Evolutionary conservation across 2,888 invertebrate species (phyloP).

Genomic region (Acanthosepion lycidas): DNA sequence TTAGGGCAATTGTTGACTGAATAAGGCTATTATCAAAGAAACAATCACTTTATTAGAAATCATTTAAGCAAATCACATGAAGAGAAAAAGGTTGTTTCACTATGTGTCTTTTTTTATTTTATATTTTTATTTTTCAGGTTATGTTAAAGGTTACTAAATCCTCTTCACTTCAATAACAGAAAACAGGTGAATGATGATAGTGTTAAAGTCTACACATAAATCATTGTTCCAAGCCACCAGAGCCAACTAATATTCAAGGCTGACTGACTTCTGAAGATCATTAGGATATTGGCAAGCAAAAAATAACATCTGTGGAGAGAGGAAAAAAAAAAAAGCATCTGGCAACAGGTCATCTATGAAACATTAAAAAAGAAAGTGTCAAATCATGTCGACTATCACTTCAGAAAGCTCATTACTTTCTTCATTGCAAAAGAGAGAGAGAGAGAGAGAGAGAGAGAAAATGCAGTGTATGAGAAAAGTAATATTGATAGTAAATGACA

Average conservation of each 20-base stretch:
- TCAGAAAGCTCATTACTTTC: background rate
- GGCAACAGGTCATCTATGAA: background rate
- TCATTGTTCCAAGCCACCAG: background rate
- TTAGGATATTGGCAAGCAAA: background rate
- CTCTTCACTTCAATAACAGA: background rate
- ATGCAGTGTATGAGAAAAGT: too few relatives aligned
- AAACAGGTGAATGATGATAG: background rate
- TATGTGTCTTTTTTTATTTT: too few relatives aligned
- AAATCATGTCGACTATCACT: background rate
- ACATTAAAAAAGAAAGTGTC: background rate
- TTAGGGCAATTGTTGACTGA: too few relatives aligned
- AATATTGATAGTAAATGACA: too few relatives aligned
- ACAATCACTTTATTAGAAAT: too few relatives aligned
- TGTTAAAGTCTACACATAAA: background rate
- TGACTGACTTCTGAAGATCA: background rate
- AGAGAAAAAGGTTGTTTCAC: background rate
- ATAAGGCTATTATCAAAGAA: too few relatives aligned
- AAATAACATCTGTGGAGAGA: background rate
- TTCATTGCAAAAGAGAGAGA: background rate
- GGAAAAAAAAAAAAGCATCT: background rate
- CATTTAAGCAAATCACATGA: background rate
- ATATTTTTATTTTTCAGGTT: background rate
- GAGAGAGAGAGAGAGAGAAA: too few relatives aligned
- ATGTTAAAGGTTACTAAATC: slow-evolving; percentile 17
- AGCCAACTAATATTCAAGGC: background rate